Conservation (phyloP, 2,797 vertebrate genomes). For the Alfaro cultratus region DNA sequence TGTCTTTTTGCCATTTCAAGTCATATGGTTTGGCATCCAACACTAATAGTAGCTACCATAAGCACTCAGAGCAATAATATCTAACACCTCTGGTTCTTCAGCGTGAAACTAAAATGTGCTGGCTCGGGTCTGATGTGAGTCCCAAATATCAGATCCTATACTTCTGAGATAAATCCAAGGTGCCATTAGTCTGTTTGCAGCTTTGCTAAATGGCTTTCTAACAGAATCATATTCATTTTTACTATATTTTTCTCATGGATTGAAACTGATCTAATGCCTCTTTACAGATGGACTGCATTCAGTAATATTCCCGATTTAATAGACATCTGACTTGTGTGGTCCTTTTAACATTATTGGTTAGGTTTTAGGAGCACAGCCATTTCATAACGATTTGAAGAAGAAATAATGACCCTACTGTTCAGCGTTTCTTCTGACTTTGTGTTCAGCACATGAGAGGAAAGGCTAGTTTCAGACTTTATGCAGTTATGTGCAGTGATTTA, state of each 20-base stretch:
- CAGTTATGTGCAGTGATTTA: slow-evolving; percentile 58
- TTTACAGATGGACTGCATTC: neutral
- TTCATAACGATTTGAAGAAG: slow-evolving; percentile 12
- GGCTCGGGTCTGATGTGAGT: neutral
- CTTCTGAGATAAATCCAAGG: neutral
- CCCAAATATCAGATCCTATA: neutral
- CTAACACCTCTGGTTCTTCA: neutral
- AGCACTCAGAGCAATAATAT: neutral
- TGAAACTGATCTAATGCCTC: neutral
- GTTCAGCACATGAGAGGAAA: slow-evolving; percentile 16
- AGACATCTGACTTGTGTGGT: neutral
- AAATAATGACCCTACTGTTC: slow-evolving; percentile 25
- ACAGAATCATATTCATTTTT: neutral
- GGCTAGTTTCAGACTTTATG: slow-evolving; percentile 19
- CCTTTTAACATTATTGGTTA: slow-evolving; percentile 3
- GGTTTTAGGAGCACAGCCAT: slow-evolving; percentile 19
- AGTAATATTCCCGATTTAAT: neutral
- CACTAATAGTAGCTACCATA: neutral
- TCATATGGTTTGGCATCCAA: neutral
- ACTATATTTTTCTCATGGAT: neutral
- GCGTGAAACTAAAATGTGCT: neutral
- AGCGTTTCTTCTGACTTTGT: neutral
- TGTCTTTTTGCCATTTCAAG: neutral
- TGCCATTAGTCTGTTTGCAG: neutral
- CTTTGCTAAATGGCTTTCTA: neutral